These are phyloP conservation scores for Campoplex capitator DNA, from an alignment of 2,888 invertebrate species.

Conservation along the genomic window DNA sequence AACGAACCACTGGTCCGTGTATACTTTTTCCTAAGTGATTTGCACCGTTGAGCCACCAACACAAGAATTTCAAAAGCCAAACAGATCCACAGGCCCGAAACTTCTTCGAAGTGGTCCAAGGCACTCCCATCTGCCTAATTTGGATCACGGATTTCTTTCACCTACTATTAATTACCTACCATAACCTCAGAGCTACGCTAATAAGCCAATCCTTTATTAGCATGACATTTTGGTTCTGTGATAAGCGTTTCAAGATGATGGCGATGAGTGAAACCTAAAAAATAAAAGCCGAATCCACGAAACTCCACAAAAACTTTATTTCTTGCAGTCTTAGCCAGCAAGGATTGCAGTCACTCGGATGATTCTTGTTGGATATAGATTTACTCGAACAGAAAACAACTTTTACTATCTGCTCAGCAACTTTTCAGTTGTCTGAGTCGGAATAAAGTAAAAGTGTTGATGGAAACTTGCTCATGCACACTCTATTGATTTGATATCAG, in stretches of 20 bases:
- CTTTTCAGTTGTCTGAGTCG: not conserved
- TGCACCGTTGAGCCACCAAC: conserved; percentile 43
- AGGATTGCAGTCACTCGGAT: not conserved
- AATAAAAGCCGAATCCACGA: conserved; percentile 5
- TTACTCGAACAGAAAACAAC: not conserved
- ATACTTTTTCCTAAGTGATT: conserved; percentile 51
- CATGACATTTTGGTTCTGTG: conserved; percentile 1
- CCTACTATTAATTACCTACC: conserved; percentile 30
- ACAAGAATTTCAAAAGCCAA: not conserved
- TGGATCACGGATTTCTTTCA: conserved; percentile 1
- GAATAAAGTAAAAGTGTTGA: not conserved
- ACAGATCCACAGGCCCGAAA: conserved; percentile 18
- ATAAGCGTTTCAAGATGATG: not conserved
- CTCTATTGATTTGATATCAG: not conserved
- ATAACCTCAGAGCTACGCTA: conserved; percentile 12
- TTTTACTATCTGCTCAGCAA: not conserved
- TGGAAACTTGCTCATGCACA: not conserved
- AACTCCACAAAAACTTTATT: not conserved
- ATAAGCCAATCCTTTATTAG: conserved; percentile 14
- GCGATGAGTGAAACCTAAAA: not conserved
- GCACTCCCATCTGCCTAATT: conserved; percentile 31
- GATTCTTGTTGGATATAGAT: not conserved
- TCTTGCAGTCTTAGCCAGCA: not conserved
- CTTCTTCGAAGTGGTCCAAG: conserved; percentile 51
- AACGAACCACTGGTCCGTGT: conserved; percentile 14